A percentile compares a stretch with the other conserved stretches of the same genome.
phyloP scores from a whole-genome alignment of 2,888 invertebrate species.

The Tenthredo amoena region DNA sequence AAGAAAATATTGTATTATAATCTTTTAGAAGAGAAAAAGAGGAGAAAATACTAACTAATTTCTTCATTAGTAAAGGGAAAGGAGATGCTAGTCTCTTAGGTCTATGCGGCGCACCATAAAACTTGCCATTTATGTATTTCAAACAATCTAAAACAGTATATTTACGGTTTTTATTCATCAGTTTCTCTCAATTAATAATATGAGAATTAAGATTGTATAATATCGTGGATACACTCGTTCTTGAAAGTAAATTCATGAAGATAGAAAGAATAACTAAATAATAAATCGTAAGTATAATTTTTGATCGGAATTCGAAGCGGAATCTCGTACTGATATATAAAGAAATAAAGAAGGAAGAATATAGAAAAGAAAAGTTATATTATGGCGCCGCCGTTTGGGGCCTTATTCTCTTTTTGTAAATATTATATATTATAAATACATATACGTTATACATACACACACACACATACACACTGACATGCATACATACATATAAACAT shows the following conservation, averaged over 20 bases:
- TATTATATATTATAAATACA: constrained; percentile 22
- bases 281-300: not conserved
- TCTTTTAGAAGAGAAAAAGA: not conserved
- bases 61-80: constrained; percentile 14
- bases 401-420: constrained; percentile 52
- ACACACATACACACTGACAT: not conserved
- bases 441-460: constrained; percentile 15
- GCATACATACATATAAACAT: not conserved
- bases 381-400: constrained; percentile 49
- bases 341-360: not conserved
- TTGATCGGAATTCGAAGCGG: constrained; percentile 22
- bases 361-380: constrained; percentile 2
- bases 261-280: not conserved
- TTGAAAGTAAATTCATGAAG: not conserved
- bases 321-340: constrained; percentile 40
- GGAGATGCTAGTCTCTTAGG: constrained; percentile 27
- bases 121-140: not conserved
- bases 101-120: not conserved
- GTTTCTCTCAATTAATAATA: not conserved
- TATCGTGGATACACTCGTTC: not conserved
- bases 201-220: not conserved
- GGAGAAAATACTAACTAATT: not conserved
- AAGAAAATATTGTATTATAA: not conserved
- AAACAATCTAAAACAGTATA: not conserved
- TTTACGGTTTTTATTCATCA: not conserved